These are phyloP conservation scores for Exephanes ischioxanthus DNA, from an alignment of 2,888 invertebrate species.

Conservation along the genomic window DNA sequence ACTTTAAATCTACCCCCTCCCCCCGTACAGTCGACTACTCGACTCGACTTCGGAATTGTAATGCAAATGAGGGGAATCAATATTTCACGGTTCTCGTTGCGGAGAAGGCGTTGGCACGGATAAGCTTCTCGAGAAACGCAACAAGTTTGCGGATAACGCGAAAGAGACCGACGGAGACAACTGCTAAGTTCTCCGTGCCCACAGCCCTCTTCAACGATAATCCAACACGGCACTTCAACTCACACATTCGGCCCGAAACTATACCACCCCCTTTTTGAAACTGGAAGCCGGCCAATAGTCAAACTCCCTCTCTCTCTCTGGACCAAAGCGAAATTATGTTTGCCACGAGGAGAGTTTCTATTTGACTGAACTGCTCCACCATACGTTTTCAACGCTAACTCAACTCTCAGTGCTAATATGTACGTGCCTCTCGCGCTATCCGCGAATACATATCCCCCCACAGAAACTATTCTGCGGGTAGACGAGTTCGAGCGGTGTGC, in stretches of 20 bases:
- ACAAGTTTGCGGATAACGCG: constrained; percentile 72
- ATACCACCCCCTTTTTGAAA: constrained; percentile 70
- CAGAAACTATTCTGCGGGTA: constrained; percentile 52
- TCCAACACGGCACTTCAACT: constrained; percentile 50
- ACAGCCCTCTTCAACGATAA: constrained; percentile 1
- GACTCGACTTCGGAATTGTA: background rate
- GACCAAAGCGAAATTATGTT: constrained; percentile 66
- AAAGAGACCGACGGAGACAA: background rate
- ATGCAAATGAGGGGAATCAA: background rate
- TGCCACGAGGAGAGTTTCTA: constrained; percentile 64
- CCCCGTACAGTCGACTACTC: too few relatives aligned
- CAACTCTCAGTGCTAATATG: constrained; percentile 38
- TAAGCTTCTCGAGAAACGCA: constrained; percentile 71
- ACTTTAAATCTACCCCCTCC: too few relatives aligned
- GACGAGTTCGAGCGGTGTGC: constrained; percentile 24
- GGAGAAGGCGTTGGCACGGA: constrained; percentile 24
- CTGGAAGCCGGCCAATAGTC: constrained; percentile 77
- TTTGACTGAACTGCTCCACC: constrained; percentile 54
- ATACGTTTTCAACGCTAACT: constrained; percentile 53
- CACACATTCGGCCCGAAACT: constrained; percentile 29
- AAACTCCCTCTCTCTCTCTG: constrained; percentile 38
- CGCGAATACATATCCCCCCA: constrained; percentile 28
- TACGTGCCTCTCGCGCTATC: constrained; percentile 17
- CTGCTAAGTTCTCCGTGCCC: background rate
- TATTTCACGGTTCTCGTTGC: background rate